Percentiles rank a stretch among this genome's conserved stretches.
These are phyloP conservation scores for Carassius gibelio DNA, from an alignment of 2,113 vertebrate genomes.

Conservation along the genomic window DNA sequence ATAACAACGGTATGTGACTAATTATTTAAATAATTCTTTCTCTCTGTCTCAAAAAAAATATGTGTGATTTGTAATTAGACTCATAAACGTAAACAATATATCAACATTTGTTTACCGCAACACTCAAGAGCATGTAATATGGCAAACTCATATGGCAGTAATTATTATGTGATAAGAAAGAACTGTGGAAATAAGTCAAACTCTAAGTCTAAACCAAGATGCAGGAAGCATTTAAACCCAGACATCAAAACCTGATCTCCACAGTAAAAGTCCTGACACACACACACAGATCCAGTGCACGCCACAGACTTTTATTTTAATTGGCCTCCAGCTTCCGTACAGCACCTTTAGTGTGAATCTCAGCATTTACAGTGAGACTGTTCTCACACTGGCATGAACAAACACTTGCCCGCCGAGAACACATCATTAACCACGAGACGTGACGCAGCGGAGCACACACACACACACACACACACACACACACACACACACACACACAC, in stretches of 20 bases:
- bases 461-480: too few relatives aligned
- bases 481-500: too few relatives aligned
- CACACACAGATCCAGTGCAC: not conserved
- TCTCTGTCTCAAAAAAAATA: too few relatives aligned
- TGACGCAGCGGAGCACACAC: not conserved
- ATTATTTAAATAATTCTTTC: too few relatives aligned
- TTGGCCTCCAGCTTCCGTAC: slow-evolving; percentile 5
- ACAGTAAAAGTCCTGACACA: not conserved
- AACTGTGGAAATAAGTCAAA: not conserved
- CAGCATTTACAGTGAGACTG: not conserved
- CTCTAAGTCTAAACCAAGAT: not conserved
- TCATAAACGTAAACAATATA: not conserved
- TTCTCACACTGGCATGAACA: not conserved
- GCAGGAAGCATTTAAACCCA: not conserved
- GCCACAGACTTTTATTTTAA: slow-evolving; percentile 5
- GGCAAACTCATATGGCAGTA: too few relatives aligned
- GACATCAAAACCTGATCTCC: not conserved
- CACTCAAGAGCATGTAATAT: too few relatives aligned
- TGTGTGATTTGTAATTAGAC: not conserved
- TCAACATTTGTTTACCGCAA: not conserved
- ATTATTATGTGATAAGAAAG: not conserved
- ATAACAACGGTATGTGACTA: too few relatives aligned
- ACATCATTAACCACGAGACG: slow-evolving; percentile 7
- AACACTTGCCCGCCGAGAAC: not conserved
- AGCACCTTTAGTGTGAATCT: not conserved